These are phyloP conservation scores for Polyommatus icarus DNA, from an alignment of 2,888 invertebrate genomes.

Conservation along the genomic window DNA sequence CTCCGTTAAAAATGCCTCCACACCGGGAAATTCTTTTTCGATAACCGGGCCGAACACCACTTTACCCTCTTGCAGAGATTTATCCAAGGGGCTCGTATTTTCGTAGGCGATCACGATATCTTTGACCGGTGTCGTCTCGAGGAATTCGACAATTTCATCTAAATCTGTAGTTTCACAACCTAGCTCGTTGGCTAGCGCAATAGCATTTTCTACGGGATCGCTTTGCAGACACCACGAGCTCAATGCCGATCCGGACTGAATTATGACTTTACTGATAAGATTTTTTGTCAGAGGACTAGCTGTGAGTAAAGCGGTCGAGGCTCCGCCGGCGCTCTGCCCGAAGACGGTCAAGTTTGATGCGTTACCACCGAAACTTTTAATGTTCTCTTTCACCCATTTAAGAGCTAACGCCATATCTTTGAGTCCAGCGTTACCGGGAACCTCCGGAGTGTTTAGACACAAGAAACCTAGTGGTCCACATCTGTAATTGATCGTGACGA, in stretches of 20 bases:
- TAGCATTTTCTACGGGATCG: slow-evolving; percentile 61
- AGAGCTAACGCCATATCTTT: slow-evolving; percentile 68
- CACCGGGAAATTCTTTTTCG: slow-evolving; percentile 67
- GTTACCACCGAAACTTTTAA: slow-evolving; percentile 68
- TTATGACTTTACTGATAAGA: slow-evolving; percentile 62
- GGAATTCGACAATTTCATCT: slow-evolving; percentile 64
- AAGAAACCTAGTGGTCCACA: slow-evolving; percentile 70
- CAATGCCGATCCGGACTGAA: slow-evolving; percentile 65
- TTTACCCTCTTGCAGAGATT: slow-evolving; percentile 40
- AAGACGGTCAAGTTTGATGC: slow-evolving; percentile 68
- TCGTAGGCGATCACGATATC: slow-evolving; percentile 61
- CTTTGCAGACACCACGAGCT: slow-evolving; percentile 54
- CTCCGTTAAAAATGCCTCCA: slow-evolving; percentile 62
- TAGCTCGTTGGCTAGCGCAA: slow-evolving; percentile 52
- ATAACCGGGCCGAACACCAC: slow-evolving; percentile 55
- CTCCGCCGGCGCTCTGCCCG: slow-evolving; percentile 66
- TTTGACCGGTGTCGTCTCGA: slow-evolving; percentile 58
- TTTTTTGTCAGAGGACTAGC: slow-evolving; percentile 64
- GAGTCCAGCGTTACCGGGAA: slow-evolving; percentile 71
- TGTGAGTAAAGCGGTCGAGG: slow-evolving; percentile 54
- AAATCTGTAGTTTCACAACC: slow-evolving; percentile 61
- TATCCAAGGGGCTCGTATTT: slow-evolving; percentile 44
- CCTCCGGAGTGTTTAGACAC: slow-evolving; percentile 66
- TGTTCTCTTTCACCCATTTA: slow-evolving; percentile 68
- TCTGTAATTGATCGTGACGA: slow-evolving; percentile 81